Evolutionary conservation across 1,140 invertebrate genomes (phyloP), one percentile per base, ranked within the genome.

Genomic region (Arion vulgaris): DNA sequence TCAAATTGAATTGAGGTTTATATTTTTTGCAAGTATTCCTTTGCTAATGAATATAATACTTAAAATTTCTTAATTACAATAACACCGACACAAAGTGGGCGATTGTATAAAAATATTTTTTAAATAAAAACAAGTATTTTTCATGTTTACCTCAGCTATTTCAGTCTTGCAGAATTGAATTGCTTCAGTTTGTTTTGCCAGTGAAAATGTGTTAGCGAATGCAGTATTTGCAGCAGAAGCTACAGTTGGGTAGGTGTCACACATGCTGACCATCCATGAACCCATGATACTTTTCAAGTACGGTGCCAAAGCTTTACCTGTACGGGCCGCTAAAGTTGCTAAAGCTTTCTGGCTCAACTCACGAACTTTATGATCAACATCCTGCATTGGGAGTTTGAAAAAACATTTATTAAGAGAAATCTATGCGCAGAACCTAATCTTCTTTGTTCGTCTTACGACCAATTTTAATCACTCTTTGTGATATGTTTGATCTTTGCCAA

Each of bases 191-290:
- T 95, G 91, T 91, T 96, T 96, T 19, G 94, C 93, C 15, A 91
- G 85, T 72, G 96, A 94, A 92, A 97, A 97, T 17, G 95, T 95
- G 68, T 94, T 93, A 91, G 91, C 84, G 83, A 94, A 97, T n/a
- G 95, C 94, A 86, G 93, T 92, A 32, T 89, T 92, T 32, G 96
- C 96, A 83, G 95, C 94, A 84, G 94, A 94, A 9, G 96, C 95
- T 28, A 96, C 96, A 4, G 96, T 96, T 19, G 95, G 93, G 92
- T 96, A 96, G 13, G 94, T 95, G 88, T 98, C 97, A 92, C 94
- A 96, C 88, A 96, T 95, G 32, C 95, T 95, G 7, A 95, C 93
- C 84, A 97, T 94, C 92, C 92, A 93, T 19, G 85, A 85, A 26
- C 92, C 93, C 84, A 95, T 94, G 4, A 97, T 86, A 86, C 94